A percentile compares a stretch with the other conserved stretches of the same genome.
These are phyloP conservation scores for Therioaphis trifolii DNA, from an alignment of 2,888 invertebrate species.

Conservation along the genomic window DNA sequence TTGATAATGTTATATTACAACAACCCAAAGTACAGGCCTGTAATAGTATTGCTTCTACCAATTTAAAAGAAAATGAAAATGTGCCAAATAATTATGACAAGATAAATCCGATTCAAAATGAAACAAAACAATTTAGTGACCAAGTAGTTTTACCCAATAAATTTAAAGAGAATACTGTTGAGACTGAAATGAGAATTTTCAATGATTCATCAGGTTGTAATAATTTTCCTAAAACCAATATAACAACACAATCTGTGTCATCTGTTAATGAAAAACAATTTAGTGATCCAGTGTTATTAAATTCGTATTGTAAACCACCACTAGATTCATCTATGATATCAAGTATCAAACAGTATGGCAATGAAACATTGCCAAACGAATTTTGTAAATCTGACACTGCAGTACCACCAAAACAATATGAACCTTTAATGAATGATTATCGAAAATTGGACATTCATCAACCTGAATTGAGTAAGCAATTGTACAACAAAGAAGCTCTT, in stretches of 20 bases:
- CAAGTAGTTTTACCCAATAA: slow-evolving; percentile 5
- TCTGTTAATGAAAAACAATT: slow-evolving; percentile 40
- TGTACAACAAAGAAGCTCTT: slow-evolving; percentile 37
- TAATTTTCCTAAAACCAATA: slow-evolving; percentile 42
- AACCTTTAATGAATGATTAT: slow-evolving; percentile 38
- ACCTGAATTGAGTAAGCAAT: slow-evolving; percentile 45
- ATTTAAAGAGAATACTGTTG: slow-evolving; percentile 22
- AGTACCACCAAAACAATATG: slow-evolving; percentile 44
- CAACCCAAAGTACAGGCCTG: slow-evolving; percentile 16
- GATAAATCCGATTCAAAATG: background rate
- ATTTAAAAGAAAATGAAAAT: slow-evolving; percentile 22
- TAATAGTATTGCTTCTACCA: background rate
- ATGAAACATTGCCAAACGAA: slow-evolving; percentile 32
- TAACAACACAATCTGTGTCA: background rate
- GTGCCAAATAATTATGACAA: slow-evolving; percentile 33
- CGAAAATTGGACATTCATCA: slow-evolving; percentile 44
- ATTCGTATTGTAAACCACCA: slow-evolving; percentile 37
- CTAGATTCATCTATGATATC: background rate
- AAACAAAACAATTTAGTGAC: slow-evolving; percentile 27
- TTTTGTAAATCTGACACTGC: slow-evolving; percentile 8
- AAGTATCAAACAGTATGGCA: slow-evolving; percentile 35
- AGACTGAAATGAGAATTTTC: slow-evolving; percentile 19
- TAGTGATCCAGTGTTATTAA: background rate
- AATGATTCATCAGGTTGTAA: slow-evolving; percentile 5
- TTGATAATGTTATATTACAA: background rate